Conservation (phyloP, 2,113 vertebrate genomes). For the Trogon melanurus region DNA sequence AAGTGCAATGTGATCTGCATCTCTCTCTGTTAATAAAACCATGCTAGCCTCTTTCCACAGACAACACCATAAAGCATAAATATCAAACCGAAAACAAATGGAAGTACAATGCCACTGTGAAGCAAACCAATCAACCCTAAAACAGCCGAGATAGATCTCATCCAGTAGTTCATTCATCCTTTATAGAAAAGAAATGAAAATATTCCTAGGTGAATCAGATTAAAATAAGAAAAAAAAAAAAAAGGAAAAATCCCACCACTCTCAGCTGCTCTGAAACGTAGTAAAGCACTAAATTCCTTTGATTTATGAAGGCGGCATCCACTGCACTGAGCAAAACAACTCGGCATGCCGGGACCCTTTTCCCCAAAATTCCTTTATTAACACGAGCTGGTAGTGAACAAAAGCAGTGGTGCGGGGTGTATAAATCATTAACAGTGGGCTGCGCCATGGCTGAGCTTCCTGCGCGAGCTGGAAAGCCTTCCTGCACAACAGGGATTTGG, state of each 20-base stretch:
- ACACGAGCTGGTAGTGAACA: constrained; percentile 69
- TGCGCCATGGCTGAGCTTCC: constrained; percentile 72
- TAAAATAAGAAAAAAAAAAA: background rate
- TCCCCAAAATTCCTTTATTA: constrained; percentile 77
- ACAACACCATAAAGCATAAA: constrained; percentile 59
- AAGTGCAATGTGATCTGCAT: constrained; percentile 57
- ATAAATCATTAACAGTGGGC: constrained; percentile 81
- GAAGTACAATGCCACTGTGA: constrained; percentile 36
- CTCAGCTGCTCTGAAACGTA: constrained; percentile 42
- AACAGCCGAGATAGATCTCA: constrained; percentile 58
- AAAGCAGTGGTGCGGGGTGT: constrained; percentile 67
- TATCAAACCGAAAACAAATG: constrained; percentile 66
- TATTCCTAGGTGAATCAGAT: constrained; percentile 67
- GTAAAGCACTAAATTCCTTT: constrained; percentile 70
- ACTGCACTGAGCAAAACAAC: constrained; percentile 59
- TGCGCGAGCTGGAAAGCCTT: constrained; percentile 71
- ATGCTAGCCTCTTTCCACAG: constrained; percentile 51
- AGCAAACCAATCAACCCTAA: constrained; percentile 64
- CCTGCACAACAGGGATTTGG: constrained; percentile 72
- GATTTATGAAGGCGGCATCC: constrained; percentile 74
- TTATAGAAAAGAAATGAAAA: constrained; percentile 66
- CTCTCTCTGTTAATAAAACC: constrained; percentile 68
- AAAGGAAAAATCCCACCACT: background rate
- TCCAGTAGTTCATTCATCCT: constrained; percentile 65
- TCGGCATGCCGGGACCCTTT: constrained; percentile 47